These are phyloP conservation scores for Sturmia bella DNA, from an alignment of 2,888 invertebrate species.

Conservation along the genomic window DNA sequence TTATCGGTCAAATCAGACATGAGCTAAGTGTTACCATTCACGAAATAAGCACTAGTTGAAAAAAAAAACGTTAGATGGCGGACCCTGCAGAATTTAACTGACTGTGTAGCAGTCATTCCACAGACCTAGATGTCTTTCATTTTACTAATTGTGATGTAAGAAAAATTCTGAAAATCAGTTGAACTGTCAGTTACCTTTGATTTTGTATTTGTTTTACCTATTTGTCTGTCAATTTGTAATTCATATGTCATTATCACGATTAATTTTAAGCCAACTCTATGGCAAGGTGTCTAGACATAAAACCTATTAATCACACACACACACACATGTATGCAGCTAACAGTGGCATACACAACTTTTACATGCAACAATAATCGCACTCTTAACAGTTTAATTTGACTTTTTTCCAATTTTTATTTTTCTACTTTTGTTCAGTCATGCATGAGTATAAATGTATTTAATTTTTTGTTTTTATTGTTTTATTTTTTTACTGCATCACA, in stretches of 20 bases:
- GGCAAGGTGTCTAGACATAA: conserved; percentile 68
- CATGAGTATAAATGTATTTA: conserved; percentile 16
- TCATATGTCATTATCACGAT: conserved; percentile 62
- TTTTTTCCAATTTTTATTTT: conserved; percentile 35
- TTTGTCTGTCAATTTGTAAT: conserved; percentile 4
- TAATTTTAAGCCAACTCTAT: conserved; percentile 56
- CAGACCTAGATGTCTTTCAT: too few relatives aligned
- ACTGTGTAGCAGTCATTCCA: too few relatives aligned
- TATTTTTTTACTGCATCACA: conserved; percentile 7
- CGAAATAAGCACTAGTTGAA: too few relatives aligned
- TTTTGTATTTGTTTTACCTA: neutral
- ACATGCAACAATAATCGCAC: conserved; percentile 25
- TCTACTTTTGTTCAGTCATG: conserved; percentile 34
- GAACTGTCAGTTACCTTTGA: neutral
- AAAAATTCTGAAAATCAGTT: conserved; percentile 26
- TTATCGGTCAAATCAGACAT: too few relatives aligned
- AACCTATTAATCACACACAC: conserved; percentile 67
- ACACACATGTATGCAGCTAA: conserved; percentile 34
- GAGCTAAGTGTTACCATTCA: too few relatives aligned
- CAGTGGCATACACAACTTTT: conserved; percentile 26
- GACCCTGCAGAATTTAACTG: too few relatives aligned
- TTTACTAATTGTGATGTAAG: neutral
- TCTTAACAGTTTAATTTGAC: conserved; percentile 51
- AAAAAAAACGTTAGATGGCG: too few relatives aligned
- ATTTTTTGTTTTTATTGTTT: conserved; percentile 19